A percentile compares a stretch with the other conserved stretches of the same genome.
These are phyloP conservation scores for Agonopterix heracliana DNA, from an alignment of 2,888 invertebrate genomes.

Conservation along the genomic window DNA sequence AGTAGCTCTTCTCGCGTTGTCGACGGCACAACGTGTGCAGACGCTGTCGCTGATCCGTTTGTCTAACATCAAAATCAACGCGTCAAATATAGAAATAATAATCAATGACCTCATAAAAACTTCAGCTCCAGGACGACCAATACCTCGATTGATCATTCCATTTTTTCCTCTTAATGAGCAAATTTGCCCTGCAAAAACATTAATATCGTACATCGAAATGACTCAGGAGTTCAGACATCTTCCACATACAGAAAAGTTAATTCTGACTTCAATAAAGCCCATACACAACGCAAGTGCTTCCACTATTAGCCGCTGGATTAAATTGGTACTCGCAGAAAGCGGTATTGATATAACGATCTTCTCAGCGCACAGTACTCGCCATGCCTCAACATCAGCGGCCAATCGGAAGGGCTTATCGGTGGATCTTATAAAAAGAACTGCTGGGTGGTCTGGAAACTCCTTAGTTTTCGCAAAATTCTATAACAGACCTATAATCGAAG, in stretches of 20 bases:
- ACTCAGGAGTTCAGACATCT: no score
- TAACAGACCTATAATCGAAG: neutral
- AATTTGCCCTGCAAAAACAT: no score
- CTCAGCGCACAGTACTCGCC: no score
- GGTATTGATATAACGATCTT: constrained; percentile 8
- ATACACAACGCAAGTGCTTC: neutral
- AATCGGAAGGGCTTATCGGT: neutral
- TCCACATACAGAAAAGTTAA: no score
- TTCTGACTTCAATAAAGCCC: constrained; percentile 3
- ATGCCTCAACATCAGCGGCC: constrained; percentile 8
- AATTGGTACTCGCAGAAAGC: neutral
- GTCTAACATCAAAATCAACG: constrained; percentile 1
- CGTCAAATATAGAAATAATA: constrained; percentile 1
- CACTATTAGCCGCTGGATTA: constrained; percentile 5
- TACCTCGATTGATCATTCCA: constrained; percentile 2
- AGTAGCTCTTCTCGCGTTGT: constrained; percentile 7
- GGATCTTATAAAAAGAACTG: constrained; percentile 1
- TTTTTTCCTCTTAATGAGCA: constrained; percentile 3
- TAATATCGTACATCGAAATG: no score
- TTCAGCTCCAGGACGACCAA: neutral
- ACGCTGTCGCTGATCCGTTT: constrained; percentile 4
- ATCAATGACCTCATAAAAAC: constrained; percentile 2
- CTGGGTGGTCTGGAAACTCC: constrained; percentile 1
- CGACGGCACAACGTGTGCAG: constrained; percentile 7
- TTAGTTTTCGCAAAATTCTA: constrained; percentile 3